phyloP scores from a whole-genome alignment of 2,888 invertebrate genomes.

The Hypolimnas misippus region DNA sequence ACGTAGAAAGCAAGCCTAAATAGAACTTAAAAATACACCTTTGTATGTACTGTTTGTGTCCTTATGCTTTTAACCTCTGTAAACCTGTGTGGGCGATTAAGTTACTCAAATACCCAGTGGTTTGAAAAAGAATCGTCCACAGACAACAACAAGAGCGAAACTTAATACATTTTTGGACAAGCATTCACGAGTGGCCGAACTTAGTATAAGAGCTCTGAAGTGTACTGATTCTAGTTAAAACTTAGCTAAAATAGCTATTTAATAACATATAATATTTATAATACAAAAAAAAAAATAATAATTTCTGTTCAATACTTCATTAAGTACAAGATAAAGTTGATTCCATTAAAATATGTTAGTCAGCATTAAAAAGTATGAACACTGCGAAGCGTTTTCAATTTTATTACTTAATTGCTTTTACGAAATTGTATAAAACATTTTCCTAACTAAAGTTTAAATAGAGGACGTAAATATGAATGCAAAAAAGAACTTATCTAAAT shows the following conservation, averaged over 20 bases:
- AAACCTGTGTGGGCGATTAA: slow-evolving; percentile 6
- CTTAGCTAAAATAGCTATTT: background rate
- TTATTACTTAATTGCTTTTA: too few species aligned
- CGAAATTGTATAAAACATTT: too few species aligned
- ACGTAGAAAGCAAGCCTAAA: background rate
- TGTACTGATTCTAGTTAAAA: background rate
- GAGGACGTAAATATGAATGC: background rate
- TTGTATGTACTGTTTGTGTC: background rate
- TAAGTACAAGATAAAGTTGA: too few species aligned
- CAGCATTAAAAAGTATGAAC: too few species aligned
- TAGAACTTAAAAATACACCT: background rate
- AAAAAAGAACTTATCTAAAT: background rate
- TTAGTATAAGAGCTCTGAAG: background rate
- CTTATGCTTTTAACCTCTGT: background rate
- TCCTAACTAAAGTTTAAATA: background rate
- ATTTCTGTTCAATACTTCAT: too few species aligned
- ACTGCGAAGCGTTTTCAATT: too few species aligned
- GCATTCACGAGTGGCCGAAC: background rate
- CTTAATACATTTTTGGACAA: background rate
- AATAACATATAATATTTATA: too few species aligned
- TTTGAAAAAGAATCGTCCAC: background rate
- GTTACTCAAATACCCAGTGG: background rate
- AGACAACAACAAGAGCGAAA: background rate
- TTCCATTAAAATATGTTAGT: too few species aligned
- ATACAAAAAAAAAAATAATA: too few species aligned